Evolutionary conservation across 2,888 invertebrate genomes (phyloP).

Genomic region (Orchesella flavescens): DNA sequence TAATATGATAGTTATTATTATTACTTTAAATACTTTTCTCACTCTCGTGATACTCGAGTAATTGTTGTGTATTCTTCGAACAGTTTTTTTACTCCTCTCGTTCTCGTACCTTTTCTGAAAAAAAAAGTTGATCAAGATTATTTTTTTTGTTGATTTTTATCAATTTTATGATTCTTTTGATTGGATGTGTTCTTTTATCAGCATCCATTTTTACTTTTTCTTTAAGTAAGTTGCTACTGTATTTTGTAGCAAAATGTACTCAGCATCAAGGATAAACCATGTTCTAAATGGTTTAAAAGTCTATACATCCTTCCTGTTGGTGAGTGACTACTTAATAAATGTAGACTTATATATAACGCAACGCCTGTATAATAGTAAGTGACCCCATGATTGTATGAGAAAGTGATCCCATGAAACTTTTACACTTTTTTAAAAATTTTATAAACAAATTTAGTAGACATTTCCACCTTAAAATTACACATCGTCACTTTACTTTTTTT

Average conservation of each 20-base stretch:
- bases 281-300: conserved; percentile 47
- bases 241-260: not conserved
- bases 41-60: conserved; percentile 11
- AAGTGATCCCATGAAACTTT: too few relatives aligned
- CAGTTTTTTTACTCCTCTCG: not conserved
- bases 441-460: too few relatives aligned
- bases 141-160: not conserved
- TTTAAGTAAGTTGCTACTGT: not conserved
- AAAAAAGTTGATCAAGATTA: not conserved
- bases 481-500: too few relatives aligned
- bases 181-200: conserved; percentile 21
- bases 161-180: conserved; percentile 2
- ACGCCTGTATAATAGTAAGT: too few relatives aligned
- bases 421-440: too few relatives aligned
- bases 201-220: not conserved
- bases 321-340: conserved; percentile 18
- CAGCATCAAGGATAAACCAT: conserved; percentile 36
- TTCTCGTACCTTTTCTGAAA: too few relatives aligned
- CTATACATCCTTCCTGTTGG: conserved; percentile 61
- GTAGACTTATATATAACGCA: too few relatives aligned
- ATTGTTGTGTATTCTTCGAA: not conserved
- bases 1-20: conserved; percentile 9
- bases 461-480: too few relatives aligned
- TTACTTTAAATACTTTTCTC: conserved; percentile 44
- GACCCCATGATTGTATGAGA: too few relatives aligned